Conservation (phyloP, 2,113 vertebrate genomes). For the Microtus pennsylvanicus region DNA sequence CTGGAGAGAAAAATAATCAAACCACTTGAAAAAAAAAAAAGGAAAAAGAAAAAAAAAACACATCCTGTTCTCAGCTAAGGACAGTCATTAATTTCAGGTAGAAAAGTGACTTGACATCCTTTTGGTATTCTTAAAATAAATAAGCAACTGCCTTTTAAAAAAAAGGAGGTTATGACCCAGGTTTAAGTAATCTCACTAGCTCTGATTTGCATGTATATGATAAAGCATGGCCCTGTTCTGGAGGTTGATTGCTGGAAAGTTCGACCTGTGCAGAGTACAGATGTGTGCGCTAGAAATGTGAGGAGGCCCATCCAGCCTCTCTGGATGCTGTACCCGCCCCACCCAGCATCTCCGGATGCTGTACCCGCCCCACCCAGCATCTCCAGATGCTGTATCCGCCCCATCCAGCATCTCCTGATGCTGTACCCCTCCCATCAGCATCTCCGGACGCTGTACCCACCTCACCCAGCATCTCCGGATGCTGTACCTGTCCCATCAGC, state of each 20-base stretch:
- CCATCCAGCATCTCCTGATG: too few relatives aligned
- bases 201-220: conserved; percentile 65
- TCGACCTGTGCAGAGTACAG: conserved; percentile 29
- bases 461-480: rapidly evolving
- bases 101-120: conserved; percentile 58
- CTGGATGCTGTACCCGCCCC: rapidly evolving
- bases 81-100: conserved; percentile 72
- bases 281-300: neutral
- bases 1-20: conserved; percentile 67
- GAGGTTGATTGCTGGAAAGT: conserved; percentile 32
- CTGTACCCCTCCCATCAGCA: too few relatives aligned
- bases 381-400: rapidly evolving
- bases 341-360: rapidly evolving
- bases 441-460: too few relatives aligned
- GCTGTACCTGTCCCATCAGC: rapidly evolving
- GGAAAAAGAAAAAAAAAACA: neutral
- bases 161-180: conserved; percentile 20
- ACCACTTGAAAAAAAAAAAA: neutral
- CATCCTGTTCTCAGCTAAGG: conserved; percentile 40
- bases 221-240: conserved; percentile 10
- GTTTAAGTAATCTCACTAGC: conserved; percentile 55
- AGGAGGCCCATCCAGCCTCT: neutral
- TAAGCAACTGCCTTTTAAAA: conserved; percentile 55
- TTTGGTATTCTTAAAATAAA: conserved; percentile 71
- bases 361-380: rapidly evolving